phyloP scores from a whole-genome alignment of 2,113 vertebrate species.

The Oxyura jamaicensis region DNA sequence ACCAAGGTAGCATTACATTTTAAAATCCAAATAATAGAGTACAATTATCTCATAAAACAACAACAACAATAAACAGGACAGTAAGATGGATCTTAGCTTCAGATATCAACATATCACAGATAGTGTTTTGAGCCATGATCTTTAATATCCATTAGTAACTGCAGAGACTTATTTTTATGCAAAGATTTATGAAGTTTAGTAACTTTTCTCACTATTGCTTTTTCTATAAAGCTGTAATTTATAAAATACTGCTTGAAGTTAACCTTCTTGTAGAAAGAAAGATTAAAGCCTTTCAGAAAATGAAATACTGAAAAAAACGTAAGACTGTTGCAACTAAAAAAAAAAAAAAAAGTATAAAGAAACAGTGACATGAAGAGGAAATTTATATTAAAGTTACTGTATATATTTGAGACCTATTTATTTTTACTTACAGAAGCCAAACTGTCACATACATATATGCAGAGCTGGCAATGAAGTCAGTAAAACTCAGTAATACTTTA shows the following conservation, averaged over 20 bases:
- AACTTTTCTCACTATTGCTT: neutral
- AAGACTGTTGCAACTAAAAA: neutral
- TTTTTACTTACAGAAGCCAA: neutral
- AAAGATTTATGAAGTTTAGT: neutral
- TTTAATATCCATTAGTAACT: neutral
- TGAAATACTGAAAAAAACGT: neutral
- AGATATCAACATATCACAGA: neutral
- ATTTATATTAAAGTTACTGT: neutral
- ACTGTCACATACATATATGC: neutral
- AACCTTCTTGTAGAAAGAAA: neutral
- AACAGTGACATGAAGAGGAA: neutral
- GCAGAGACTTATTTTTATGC: neutral
- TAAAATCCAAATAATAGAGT: neutral
- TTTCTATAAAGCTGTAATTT: neutral
- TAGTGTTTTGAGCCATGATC: neutral
- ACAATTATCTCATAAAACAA: neutral
- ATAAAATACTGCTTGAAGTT: neutral
- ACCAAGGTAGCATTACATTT: neutral
- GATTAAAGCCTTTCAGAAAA: neutral
- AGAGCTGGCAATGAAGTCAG: neutral
- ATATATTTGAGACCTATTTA: neutral
- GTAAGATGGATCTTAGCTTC: neutral
- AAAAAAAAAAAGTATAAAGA: neutral
- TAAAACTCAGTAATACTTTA: neutral
- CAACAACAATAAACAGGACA: neutral